Evolutionary conservation across 2,888 invertebrate genomes (phyloP), one percentile per base, ranked within the genome.

Genomic region (Laothoe populi): DNA sequence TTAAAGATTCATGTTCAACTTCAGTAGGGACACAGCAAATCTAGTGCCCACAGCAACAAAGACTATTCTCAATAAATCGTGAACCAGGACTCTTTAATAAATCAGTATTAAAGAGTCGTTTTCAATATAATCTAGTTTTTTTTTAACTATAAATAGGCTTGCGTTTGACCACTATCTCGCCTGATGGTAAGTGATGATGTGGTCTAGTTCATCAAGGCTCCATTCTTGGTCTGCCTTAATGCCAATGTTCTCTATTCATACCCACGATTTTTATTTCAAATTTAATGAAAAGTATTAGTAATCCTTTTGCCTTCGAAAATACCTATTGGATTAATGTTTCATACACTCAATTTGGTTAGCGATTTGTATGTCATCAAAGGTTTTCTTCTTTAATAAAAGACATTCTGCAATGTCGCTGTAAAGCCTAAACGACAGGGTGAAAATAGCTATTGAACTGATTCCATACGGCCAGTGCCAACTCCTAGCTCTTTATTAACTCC

Each of bases 381-480:
- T 53, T 53, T 4, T 31, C 8, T 10, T 5, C 16, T 53, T 10
- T 26, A 53, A 53, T 53, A 53, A 53, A 53, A 53, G 31, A 53
- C 35, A 53, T 53, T 19, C 19, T 10, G 35, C 35, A 53, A 53
- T 53, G 53, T 53, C 35, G 19, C 10, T 53, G 53, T 11, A 53
- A 35, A 53, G 53, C 53, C 53, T 53, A 53, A 35, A 53, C 53
- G 53, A 35, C 53, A 53, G 53, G 4, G 10, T 19, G 53, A 19
- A n/a, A 49, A 31, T 31, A 49, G 49, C 49, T 49, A 31, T 49
- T 31, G 31, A 35, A 19, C 35, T 35, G 31, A 11, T 19, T 75
- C 72, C 68, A 65, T 69, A 72, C 66, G 74, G 70, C 73, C 70
- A 70, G 73, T 81, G 82, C 82, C 78, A 79, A 81, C 79, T 80